These are phyloP conservation scores for Drosophila repleta DNA, from an alignment of 1,140 invertebrate species.

Conservation along the genomic window DNA sequence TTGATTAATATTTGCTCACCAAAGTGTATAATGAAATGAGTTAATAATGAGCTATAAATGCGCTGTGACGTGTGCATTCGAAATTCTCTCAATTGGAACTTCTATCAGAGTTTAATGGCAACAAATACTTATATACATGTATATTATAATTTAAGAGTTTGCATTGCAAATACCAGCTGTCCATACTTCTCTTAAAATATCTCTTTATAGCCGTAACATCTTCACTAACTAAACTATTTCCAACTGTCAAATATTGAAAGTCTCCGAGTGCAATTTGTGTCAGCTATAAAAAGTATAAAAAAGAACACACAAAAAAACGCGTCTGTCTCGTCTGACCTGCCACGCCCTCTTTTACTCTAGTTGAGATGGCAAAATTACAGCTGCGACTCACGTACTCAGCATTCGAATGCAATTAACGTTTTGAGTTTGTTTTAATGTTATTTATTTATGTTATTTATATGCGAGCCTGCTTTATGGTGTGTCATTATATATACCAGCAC, in stretches of 20 bases:
- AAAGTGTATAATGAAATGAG: background rate
- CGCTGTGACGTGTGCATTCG: too few relatives aligned
- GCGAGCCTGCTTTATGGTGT: slow-evolving; percentile 33
- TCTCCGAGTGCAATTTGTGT: slow-evolving; percentile 20
- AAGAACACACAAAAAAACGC: background rate
- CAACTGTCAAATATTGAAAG: background rate
- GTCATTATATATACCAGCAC: slow-evolving; percentile 19
- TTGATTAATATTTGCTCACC: background rate
- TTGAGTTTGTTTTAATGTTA: slow-evolving; percentile 57
- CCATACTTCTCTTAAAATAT: too few relatives aligned
- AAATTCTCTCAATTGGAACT: too few relatives aligned
- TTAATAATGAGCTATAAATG: background rate
- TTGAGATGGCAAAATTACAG: slow-evolving; percentile 21
- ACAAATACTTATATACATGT: too few relatives aligned
- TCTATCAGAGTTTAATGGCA: too few relatives aligned
- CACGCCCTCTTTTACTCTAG: slow-evolving; percentile 22
- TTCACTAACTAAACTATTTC: too few relatives aligned
- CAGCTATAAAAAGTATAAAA: slow-evolving; percentile 1
- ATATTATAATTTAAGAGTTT: too few relatives aligned
- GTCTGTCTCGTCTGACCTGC: slow-evolving; percentile 28
- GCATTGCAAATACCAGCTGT: too few relatives aligned
- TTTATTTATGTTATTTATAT: slow-evolving; percentile 60
- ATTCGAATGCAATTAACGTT: slow-evolving; percentile 58
- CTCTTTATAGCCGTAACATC: too few relatives aligned
- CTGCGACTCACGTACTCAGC: slow-evolving; percentile 44